These are phyloP conservation scores for Hirtodrosophila duncani DNA, from an alignment of 2,888 invertebrate species.

Conservation along the genomic window DNA sequence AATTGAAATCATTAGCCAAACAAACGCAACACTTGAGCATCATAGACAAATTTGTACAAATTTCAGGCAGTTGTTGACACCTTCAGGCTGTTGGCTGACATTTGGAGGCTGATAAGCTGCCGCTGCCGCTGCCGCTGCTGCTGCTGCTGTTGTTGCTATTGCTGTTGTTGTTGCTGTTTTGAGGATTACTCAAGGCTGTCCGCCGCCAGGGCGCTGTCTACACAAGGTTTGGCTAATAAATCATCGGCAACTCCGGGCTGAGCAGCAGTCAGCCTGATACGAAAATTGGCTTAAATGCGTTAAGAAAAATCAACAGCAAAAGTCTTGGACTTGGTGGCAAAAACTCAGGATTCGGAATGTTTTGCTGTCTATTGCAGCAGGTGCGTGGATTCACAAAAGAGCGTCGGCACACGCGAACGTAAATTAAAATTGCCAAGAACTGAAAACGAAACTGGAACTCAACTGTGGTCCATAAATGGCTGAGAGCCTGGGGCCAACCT, in stretches of 20 bases:
- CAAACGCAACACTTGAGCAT: conserved; percentile 39
- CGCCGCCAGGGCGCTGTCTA: conserved; percentile 18
- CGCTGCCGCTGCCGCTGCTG: conserved; percentile 15
- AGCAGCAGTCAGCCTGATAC: conserved; percentile 34
- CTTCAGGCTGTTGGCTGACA: conserved; percentile 22
- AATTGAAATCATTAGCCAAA: conserved; percentile 61
- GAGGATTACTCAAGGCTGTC: conserved; percentile 6
- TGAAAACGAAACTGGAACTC: conserved; percentile 6
- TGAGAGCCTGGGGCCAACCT: conserved; percentile 5
- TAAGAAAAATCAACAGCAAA: conserved; percentile 64
- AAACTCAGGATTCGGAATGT: background rate
- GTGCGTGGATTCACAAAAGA: conserved; percentile 57
- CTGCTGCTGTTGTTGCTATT: conserved; percentile 7
- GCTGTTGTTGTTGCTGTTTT: too few species aligned
- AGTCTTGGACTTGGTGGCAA: conserved; percentile 10
- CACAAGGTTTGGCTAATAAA: conserved; percentile 55
- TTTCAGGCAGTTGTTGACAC: conserved; percentile 60
- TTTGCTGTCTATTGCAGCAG: conserved; percentile 58
- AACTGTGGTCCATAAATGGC: conserved; percentile 24
- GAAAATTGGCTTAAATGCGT: conserved; percentile 71
- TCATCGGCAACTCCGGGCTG: conserved; percentile 47
- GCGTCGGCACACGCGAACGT: conserved; percentile 40
- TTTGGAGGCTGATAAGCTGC: conserved; percentile 37
- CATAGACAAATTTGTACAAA: conserved; percentile 63
- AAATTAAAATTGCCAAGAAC: conserved; percentile 51